Base-by-base conservation (phyloP, 2,888 invertebrate species). In the Margaritifera margaritifera region DNA sequence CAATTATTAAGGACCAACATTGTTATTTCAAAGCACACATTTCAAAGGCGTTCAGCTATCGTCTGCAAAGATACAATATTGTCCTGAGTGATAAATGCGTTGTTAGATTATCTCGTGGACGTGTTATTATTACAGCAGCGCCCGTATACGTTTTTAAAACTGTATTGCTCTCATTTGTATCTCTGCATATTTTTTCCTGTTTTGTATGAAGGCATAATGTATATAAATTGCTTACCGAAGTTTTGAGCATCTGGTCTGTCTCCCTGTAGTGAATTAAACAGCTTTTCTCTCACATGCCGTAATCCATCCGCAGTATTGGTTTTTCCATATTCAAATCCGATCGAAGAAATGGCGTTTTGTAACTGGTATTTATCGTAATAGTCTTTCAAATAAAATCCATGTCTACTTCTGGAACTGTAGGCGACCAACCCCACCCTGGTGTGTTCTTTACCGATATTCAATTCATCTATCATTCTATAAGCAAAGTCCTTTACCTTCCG, bases 241-340 rank as follows among this genome's bases (percentile, higher is more conserved):
- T 85, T 81, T 27, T 82, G 82, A 6, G 78, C 81, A 52, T 80
- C 72, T 8, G 66, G 61, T 63, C 86, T 68, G 72, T 86, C 83
- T 11, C 86, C 86, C 50, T 79, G 72, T 15, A 66, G 59, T 11
- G 52, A 63, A 50, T 77, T 75, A 52, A 85, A 80, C 72, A 85
- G 77, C 53, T 76, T 67, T 63, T 80, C 73, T 54, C 86, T 64
- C 19, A 80, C 79, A 31, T 83, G 69, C 58, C 80, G 78, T 31
- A 88, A 72, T 6, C 85, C 88, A 11, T 78, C 80, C 5, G 87
- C 86, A 6, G 87, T 86, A 76, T 87, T 86, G 0, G 88, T 87
- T 67, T 85, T 84, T 18, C 88, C 88, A 57, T 84, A 83, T 64
- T 79, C 80, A 59, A 86, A 85, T 25, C 78, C 72, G 64, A 87